Percentiles rank a stretch among this genome's conserved stretches.
phyloP scores from a whole-genome alignment of 1,140 invertebrate species.

The Drosophila repleta region DNA sequence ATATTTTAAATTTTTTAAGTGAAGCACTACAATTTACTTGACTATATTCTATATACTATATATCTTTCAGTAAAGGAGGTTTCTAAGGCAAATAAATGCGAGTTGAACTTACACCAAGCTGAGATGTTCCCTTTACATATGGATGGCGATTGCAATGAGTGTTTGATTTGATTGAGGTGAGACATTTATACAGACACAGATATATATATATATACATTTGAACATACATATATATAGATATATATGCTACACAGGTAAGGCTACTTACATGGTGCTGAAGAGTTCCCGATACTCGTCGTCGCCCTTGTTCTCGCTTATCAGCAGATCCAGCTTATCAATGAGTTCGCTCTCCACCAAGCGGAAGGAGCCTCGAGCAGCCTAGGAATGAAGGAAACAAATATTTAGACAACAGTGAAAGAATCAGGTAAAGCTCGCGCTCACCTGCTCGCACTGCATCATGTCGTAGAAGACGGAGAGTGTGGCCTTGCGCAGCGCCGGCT shows the following conservation, averaged over 20 bases:
- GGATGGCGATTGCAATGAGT: constrained; percentile 74
- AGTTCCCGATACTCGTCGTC: constrained; percentile 96
- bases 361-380: constrained; percentile 86
- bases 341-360: constrained; percentile 95
- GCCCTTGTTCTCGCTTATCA: constrained; percentile 96
- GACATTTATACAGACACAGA: constrained; percentile 62
- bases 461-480: constrained; percentile 98
- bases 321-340: constrained; percentile 96
- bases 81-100: constrained; percentile 43
- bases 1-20: too few relatives aligned
- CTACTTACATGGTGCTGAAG: constrained; percentile 96
- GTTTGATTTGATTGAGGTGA: constrained; percentile 52
- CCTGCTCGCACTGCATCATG: constrained; percentile 97
- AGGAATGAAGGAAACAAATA: neutral
- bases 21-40: neutral
- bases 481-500: constrained; percentile 93
- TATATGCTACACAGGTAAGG: constrained; percentile 12
- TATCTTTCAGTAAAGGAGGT: neutral
- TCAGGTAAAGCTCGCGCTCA: constrained; percentile 53
- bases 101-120: constrained; percentile 92
- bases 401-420: too few relatives aligned
- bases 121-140: constrained; percentile 91
- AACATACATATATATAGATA: constrained; percentile 45
- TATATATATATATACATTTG: constrained; percentile 51
- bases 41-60: too few relatives aligned